These are phyloP conservation scores for Aplocera efformata DNA, from an alignment of 2,888 invertebrate genomes.

Conservation along the genomic window DNA sequence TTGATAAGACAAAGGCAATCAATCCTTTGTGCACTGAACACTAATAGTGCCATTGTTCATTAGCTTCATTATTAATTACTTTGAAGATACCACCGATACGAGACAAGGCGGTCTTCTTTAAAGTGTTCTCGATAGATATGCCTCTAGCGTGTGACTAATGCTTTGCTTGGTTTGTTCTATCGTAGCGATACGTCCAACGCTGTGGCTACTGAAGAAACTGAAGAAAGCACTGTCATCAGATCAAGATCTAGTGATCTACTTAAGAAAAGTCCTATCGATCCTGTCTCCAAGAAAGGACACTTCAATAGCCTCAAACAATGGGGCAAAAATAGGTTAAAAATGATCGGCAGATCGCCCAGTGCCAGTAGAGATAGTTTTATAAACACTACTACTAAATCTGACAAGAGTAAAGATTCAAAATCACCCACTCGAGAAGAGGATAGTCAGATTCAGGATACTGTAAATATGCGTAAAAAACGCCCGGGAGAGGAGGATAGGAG, in stretches of 20 bases:
- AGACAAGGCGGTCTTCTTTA: slow-evolving; percentile 66
- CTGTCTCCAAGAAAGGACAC: slow-evolving; percentile 80
- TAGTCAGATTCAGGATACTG: slow-evolving; percentile 83
- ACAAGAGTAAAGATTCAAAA: slow-evolving; percentile 63
- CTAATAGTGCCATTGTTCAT: slow-evolving; percentile 77
- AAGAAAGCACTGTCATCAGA: slow-evolving; percentile 80
- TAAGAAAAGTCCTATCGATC: slow-evolving; percentile 83
- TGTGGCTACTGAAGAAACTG: slow-evolving; percentile 75
- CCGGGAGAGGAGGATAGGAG: slow-evolving; percentile 82
- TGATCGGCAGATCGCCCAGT: slow-evolving; percentile 84
- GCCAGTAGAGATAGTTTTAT: slow-evolving; percentile 76
- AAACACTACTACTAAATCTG: slow-evolving; percentile 55
- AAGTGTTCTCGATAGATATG: slow-evolving; percentile 63
- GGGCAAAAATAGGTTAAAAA: slow-evolving; percentile 88
- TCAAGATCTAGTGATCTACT: slow-evolving; percentile 89
- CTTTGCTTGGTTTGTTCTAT: slow-evolving; percentile 81
- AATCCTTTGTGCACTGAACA: slow-evolving; percentile 72
- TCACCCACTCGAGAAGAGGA: slow-evolving; percentile 74
- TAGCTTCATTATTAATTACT: slow-evolving; percentile 75
- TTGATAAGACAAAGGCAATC: slow-evolving; percentile 57
- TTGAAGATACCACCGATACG: slow-evolving; percentile 63
- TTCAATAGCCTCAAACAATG: slow-evolving; percentile 92
- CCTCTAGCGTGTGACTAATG: slow-evolving; percentile 80
- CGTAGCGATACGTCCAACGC: slow-evolving; percentile 77
- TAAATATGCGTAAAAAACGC: slow-evolving; percentile 82